A percentile compares a stretch with the other conserved stretches of the same genome.
These are phyloP conservation scores for Myotis myotis DNA, from an alignment of 2,797 vertebrate species.

Conservation along the genomic window DNA sequence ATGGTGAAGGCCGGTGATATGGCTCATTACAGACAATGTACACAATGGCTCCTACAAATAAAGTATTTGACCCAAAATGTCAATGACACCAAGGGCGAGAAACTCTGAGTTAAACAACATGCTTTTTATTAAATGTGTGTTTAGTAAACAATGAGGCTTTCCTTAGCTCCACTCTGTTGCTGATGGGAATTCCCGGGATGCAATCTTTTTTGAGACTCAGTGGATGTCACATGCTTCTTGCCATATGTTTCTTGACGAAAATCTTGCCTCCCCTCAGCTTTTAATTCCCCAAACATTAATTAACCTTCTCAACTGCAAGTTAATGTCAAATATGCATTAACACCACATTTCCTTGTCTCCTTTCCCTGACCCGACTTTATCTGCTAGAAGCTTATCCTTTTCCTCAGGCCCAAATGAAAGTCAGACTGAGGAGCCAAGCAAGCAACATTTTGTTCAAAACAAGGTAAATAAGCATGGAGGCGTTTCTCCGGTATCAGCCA, in stretches of 20 bases:
- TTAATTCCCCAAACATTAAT: conserved; percentile 72
- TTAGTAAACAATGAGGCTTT: background rate
- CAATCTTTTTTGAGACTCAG: background rate
- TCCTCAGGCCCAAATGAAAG: background rate
- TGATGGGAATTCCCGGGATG: background rate
- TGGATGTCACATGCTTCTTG: background rate
- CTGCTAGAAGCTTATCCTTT: background rate
- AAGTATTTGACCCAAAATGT: background rate
- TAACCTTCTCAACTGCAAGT: conserved; percentile 59
- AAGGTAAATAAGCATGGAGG: background rate
- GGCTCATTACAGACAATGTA: background rate
- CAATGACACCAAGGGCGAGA: background rate
- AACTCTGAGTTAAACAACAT: background rate
- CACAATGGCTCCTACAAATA: background rate
- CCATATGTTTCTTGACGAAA: conserved; percentile 64
- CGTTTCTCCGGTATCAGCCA: background rate
- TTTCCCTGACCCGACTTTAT: background rate
- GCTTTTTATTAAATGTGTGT: background rate
- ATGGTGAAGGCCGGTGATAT: background rate
- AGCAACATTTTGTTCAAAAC: background rate
- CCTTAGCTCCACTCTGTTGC: background rate
- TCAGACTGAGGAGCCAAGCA: background rate
- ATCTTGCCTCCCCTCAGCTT: conserved; percentile 38
- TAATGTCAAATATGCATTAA: conserved; percentile 38
- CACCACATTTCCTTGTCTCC: background rate